Percentiles rank a stretch among this genome's conserved stretches.
Evolutionary conservation across 2,797 vertebrate species (phyloP).

Genomic region (Esox lucius): DNA sequence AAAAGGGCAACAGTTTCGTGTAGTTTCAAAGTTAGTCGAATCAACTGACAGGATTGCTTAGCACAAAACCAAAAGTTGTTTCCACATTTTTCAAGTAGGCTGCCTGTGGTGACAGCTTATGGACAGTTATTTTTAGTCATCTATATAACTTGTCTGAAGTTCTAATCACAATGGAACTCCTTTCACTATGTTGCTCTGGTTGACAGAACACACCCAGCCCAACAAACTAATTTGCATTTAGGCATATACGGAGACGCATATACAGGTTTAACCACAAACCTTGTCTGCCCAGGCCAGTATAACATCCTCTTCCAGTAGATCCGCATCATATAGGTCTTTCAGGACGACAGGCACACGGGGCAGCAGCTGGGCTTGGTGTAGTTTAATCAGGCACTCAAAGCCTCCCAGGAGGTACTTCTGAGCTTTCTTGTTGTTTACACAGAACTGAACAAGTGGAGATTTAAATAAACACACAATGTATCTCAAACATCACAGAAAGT

Average conservation of each 20-base stretch:
- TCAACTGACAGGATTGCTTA: too few species aligned
- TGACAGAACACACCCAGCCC: too few species aligned
- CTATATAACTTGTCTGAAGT: too few species aligned
- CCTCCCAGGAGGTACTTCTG: conserved; percentile 93
- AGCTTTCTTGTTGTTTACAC: conserved; percentile 95
- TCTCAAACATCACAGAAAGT: not conserved
- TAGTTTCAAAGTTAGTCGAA: too few species aligned
- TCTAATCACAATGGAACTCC: too few species aligned
- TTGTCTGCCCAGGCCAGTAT: conserved; percentile 97
- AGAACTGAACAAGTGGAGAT: conserved; percentile 76
- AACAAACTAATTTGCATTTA: too few species aligned
- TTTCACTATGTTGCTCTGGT: too few species aligned
- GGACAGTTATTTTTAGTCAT: too few species aligned
- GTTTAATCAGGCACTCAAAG: conserved; percentile 93
- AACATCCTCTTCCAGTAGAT: conserved; percentile 95
- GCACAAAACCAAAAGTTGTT: too few species aligned
- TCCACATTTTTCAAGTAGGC: too few species aligned
- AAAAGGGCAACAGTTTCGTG: not conserved
- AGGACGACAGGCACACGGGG: conserved; percentile 91
- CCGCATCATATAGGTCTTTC: conserved; percentile 95
- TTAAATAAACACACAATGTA: not conserved
- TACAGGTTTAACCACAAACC: conserved; percentile 62
- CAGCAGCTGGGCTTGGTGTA: conserved; percentile 91
- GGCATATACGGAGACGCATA: not conserved
- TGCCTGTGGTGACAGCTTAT: too few species aligned